Base-by-base conservation (phyloP, 2,888 invertebrate genomes). In the Teinopalpus imperialis region DNA sequence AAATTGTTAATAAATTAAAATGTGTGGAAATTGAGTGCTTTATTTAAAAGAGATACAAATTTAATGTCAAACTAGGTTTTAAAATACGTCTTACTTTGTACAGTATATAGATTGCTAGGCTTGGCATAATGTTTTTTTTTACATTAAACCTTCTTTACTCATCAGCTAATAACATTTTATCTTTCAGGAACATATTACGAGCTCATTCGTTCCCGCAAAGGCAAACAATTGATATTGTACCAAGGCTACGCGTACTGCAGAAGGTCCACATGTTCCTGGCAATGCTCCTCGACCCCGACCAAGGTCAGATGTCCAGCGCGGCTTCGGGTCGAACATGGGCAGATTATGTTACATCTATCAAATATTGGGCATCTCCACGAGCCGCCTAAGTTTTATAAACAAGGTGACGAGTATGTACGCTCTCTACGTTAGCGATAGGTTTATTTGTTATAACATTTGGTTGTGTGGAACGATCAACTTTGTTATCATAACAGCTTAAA, bases 131-230 rank as follows among this genome's bases (percentile, higher is more conserved):
- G n/a, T n/a, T n/a, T n/a, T n/a, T n/a, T n/a, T n/a, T n/a, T n/a
- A n/a, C n/a, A n/a, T n/a, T n/a, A n/a, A n/a, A n/a, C n/a, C n/a
- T n/a, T n/a, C n/a, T n/a, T n/a, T n/a, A n/a, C n/a, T n/a, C n/a
- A n/a, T n/a, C n/a, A n/a, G n/a, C n/a, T n/a, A n/a, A 20, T 4
- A 9, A 12, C 6, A 1, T 18, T 23, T 16, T 1, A 12, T 29
- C 7, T 44, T 31, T 9, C 51, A 54, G 54, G 29, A 9, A 35
- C 12, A 13, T 37, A 49, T 29, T 53, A 51, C 10, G 54, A 57
- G 32, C 34, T 54, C 3, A 49, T 52, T 14, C 35, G 16, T 10
- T 50, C 56, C 0, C 36, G 24, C 6, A 43, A 43, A 6, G 56
- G 54, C n/a, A 54, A 40, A 14, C 39, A 40, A 0, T 20, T 50